Percentiles rank a stretch among this genome's conserved stretches.
Evolutionary conservation across 2,113 vertebrate genomes (phyloP).

Genomic region (Fregetta grallaria): DNA sequence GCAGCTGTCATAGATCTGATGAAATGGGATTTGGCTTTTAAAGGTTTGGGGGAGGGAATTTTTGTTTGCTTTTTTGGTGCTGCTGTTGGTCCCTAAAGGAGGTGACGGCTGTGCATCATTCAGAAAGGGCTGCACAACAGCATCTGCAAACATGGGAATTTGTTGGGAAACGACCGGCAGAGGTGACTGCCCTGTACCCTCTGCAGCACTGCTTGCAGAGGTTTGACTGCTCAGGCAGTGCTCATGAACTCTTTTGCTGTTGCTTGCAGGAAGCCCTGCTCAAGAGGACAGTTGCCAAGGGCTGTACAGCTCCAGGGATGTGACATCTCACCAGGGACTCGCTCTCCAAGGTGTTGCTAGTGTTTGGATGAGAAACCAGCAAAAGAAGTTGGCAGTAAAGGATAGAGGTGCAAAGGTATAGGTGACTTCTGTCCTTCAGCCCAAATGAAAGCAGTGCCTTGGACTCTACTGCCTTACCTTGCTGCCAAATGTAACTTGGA

Average conservation of each 20-base stretch:
- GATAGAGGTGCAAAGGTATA: neutral
- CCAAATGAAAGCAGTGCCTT: neutral
- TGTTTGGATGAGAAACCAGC: neutral
- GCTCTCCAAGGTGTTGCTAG: accelerated
- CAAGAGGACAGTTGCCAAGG: neutral
- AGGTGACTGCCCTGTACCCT: neutral
- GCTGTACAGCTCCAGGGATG: neutral
- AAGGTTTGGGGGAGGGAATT: neutral
- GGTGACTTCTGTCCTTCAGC: neutral
- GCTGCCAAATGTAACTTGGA: neutral
- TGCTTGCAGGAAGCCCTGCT: neutral
- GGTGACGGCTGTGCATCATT: neutral
- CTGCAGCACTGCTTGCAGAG: neutral
- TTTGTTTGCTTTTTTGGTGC: neutral
- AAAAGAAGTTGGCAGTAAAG: neutral
- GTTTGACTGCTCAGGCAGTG: neutral
- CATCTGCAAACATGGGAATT: neutral
- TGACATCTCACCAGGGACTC: neutral
- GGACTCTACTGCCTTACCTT: neutral
- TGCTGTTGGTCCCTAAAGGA: neutral
- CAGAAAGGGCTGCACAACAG: neutral
- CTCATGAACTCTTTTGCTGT: neutral
- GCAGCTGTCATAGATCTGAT: neutral
- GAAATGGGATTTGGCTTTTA: neutral
- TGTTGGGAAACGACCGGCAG: neutral